These are phyloP conservation scores for Orientallactaga sibirica DNA, from an alignment of 2,797 vertebrate species.

Conservation along the genomic window DNA sequence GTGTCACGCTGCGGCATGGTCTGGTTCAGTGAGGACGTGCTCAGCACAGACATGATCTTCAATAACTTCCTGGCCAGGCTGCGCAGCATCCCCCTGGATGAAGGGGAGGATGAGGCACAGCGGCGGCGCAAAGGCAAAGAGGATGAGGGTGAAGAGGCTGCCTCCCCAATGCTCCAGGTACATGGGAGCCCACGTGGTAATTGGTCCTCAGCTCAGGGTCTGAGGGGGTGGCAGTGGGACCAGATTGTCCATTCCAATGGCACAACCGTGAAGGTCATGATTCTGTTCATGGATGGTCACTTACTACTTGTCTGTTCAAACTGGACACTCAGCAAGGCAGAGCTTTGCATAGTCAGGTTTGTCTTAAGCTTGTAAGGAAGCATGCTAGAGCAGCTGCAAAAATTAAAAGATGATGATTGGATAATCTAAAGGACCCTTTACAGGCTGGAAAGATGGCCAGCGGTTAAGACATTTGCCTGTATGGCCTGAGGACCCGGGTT, in stretches of 20 bases:
- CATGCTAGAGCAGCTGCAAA: background rate
- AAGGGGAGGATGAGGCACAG: conserved; percentile 98
- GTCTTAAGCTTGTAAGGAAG: background rate
- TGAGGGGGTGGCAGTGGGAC: background rate
- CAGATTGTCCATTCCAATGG: accelerated
- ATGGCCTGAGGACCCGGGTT: no score
- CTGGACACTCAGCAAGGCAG: accelerated
- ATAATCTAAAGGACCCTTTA: no score
- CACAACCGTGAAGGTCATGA: accelerated
- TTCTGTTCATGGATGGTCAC: accelerated
- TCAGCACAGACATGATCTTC: conserved; percentile 99
- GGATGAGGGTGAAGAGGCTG: conserved; percentile 95
- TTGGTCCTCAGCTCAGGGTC: background rate
- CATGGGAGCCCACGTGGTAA: no score
- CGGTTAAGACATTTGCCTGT: no score
- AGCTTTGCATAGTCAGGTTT: background rate
- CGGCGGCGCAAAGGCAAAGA: conserved; percentile 95
- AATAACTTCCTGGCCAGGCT: conserved; percentile 97
- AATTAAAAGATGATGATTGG: accelerated
- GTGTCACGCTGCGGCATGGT: conserved; percentile 99
- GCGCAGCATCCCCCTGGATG: conserved; percentile 97
- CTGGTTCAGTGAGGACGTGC: conserved; percentile 99
- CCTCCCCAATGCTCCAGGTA: conserved; percentile 99
- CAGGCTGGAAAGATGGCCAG: no score
- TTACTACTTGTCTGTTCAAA: accelerated